These are phyloP conservation scores for Petromus typicus DNA, from an alignment of 2,113 vertebrate species.

Conservation along the genomic window DNA sequence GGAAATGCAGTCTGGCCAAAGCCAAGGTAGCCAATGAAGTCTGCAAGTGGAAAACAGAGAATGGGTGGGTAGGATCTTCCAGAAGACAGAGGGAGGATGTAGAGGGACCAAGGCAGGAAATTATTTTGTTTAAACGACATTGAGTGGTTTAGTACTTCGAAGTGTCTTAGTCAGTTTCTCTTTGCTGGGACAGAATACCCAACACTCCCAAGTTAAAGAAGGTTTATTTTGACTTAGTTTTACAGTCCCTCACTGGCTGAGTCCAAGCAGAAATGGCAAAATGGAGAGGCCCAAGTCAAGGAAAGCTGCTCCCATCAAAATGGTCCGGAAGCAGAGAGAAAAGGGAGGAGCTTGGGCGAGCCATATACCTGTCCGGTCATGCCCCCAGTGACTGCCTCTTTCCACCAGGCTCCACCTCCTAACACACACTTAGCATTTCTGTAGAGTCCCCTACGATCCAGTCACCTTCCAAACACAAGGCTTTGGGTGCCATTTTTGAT, in stretches of 20 bases:
- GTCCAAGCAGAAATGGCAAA: background rate
- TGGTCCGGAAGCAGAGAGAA: background rate
- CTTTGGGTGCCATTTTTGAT: background rate
- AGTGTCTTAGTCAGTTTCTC: background rate
- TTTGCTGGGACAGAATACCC: background rate
- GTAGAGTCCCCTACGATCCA: background rate
- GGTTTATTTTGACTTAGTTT: background rate
- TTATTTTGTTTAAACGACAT: background rate
- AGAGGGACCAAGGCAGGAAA: background rate
- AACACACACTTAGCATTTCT: background rate
- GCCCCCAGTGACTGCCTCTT: background rate
- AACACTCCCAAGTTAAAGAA: background rate
- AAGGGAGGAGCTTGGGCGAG: background rate
- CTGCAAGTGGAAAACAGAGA: background rate
- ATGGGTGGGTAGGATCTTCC: background rate
- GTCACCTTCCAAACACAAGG: background rate
- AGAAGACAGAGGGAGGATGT: background rate
- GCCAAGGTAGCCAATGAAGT: background rate
- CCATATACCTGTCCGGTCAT: background rate
- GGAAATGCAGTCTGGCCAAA: background rate
- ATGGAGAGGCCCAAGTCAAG: background rate
- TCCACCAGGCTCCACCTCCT: background rate
- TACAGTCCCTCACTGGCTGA: background rate
- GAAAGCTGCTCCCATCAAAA: background rate
- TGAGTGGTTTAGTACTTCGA: background rate